Evolutionary conservation across 2,113 vertebrate genomes (phyloP), one percentile per base, ranked within the genome.

Genomic region (Rhineura floridana): DNA sequence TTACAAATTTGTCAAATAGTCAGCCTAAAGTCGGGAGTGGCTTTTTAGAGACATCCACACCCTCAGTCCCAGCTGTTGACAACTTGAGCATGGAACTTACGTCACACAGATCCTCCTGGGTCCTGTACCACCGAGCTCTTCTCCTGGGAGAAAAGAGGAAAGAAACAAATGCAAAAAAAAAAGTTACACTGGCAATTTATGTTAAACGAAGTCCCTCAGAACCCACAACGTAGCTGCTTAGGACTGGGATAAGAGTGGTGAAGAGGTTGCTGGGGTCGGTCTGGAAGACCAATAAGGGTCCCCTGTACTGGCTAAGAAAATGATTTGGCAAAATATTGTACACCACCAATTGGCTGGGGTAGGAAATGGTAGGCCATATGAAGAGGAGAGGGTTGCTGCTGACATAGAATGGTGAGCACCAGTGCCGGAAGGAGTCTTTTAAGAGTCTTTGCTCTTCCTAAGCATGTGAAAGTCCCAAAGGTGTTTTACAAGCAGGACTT

Each of bases 101-200:
- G 0, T 96, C 95, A 96, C 90, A 94, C 90, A 0, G 94, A 89
- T 8, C 91, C 87, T 93, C 89, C 87, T 44, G 81, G 88, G 90
- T 94, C 89, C 52, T 89, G 88, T 50, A 81, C 69, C 0, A 0
- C 0, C 0, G n/a, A 0, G 0, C 88, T 81, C 92, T 85, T 87
- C 72, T 91, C 95, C 95, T 96, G 92, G 4, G 83, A 39, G 89
- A 87, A 69, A 2, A 72, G 86, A 92, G 83, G 28, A 84, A 70
- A 81, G 67, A 17, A 59, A 63, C 10, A 50, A 52, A 44, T 21
- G n/a, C n/a, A n/a, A 76, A 52, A 19, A 19, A 39, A 28, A 21
- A 30, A 30, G 44, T 85, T 63, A 77, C 5, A 39, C 4, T 42
- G 36, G 36, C 9, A 6, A 21, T 23, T 77, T 63, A 8, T 11